These are phyloP conservation scores for Chiridota heheva DNA, from an alignment of 35 echinoderm and acorn worm species.

Conservation along the genomic window DNA sequence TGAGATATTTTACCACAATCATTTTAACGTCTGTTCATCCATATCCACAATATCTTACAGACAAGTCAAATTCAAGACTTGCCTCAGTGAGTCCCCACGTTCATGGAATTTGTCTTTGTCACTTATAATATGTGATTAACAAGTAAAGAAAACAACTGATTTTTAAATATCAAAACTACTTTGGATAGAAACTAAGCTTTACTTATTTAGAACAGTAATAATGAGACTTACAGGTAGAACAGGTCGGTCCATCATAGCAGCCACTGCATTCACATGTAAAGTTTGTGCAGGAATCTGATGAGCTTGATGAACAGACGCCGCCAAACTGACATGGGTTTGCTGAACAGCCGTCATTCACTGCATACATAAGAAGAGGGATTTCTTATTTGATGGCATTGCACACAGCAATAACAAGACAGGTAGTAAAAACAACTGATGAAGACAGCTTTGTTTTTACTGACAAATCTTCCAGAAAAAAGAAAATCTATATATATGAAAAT, in stretches of 20 bases:
- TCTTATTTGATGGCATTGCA: not conserved
- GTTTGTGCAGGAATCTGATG: conserved; percentile 49
- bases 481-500: no score
- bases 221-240: conserved; percentile 62
- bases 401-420: not conserved
- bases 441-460: not conserved
- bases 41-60: no score
- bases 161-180: not conserved
- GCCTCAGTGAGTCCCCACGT: no score
- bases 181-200: not conserved
- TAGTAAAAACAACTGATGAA: no score
- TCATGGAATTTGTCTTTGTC: no score
- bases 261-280: conserved; percentile 70
- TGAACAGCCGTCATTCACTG: conserved; percentile 63
- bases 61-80: no score
- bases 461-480: not conserved
- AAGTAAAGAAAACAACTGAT: conserved; percentile 1
- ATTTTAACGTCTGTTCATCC: no score
- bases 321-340: conserved; percentile 76
- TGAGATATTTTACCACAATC: no score
- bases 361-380: not conserved
- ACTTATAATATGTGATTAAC: not conserved
- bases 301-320: conserved; percentile 43
- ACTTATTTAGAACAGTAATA: not conserved
- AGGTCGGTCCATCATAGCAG: conserved; percentile 61